Conservation (phyloP, 2,797 vertebrate genomes). For the Squalus acanthias region DNA sequence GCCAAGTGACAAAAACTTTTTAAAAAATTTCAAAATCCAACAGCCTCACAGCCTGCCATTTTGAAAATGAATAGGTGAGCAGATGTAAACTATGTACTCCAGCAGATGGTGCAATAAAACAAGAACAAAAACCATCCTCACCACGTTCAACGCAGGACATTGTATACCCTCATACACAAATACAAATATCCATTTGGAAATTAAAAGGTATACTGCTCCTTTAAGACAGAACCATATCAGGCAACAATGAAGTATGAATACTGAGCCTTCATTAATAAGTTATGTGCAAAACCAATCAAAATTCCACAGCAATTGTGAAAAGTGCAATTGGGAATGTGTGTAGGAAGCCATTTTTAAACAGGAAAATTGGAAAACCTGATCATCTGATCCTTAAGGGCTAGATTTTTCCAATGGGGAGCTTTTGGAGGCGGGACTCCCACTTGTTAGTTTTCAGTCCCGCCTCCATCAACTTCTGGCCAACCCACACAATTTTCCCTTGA, state of each 20-base stretch:
- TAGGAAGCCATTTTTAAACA: neutral
- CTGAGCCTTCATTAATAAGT: neutral
- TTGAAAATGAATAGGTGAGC: neutral
- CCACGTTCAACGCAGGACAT: neutral
- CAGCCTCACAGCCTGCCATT: neutral
- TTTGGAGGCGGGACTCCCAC: too few species aligned
- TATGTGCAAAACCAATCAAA: neutral
- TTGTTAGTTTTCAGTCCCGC: too few species aligned
- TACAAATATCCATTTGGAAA: too few species aligned
- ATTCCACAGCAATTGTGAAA: neutral
- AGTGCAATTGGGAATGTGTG: neutral
- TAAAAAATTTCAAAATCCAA: neutral
- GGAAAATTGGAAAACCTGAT: neutral
- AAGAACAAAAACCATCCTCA: neutral
- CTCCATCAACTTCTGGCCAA: too few species aligned
- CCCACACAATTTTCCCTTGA: too few species aligned
- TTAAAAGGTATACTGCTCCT: too few species aligned
- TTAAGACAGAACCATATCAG: too few species aligned
- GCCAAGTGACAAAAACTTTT: too few species aligned
- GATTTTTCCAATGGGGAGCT: too few species aligned
- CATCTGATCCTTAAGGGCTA: neutral
- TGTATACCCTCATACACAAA: too few species aligned
- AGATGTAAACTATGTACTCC: neutral
- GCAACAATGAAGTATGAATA: neutral
- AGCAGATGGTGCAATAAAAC: constrained; percentile 22